These are phyloP conservation scores for Leucophenga montana DNA, from an alignment of 2,888 invertebrate species.

Conservation along the genomic window DNA sequence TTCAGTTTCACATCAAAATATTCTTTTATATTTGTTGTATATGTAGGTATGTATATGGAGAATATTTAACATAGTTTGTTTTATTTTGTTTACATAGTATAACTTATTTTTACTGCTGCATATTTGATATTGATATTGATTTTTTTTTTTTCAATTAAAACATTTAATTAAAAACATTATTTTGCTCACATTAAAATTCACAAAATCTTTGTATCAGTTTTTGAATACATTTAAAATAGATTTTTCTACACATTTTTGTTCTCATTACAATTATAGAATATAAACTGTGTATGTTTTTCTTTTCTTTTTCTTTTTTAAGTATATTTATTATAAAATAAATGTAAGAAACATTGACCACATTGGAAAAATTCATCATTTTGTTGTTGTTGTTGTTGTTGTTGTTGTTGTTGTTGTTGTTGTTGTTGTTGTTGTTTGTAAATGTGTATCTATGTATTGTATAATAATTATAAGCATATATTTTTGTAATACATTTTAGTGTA, in stretches of 20 bases:
- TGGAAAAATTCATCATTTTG: constrained; percentile 39
- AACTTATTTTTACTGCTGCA: not conserved
- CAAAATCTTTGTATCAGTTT: too few relatives aligned
- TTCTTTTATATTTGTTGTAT: constrained; percentile 53
- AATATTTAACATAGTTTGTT: not conserved
- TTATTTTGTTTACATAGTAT: constrained; percentile 30
- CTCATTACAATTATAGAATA: not conserved
- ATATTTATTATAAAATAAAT: constrained; percentile 26
- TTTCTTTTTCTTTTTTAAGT: constrained; percentile 7
- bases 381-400: constrained; percentile 19
- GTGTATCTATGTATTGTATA: not conserved
- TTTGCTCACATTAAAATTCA: not conserved
- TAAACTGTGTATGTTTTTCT: not conserved
- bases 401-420: constrained; percentile 10
- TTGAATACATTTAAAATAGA: too few relatives aligned
- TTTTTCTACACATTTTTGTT: not conserved
- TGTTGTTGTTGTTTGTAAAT: constrained; percentile 19
- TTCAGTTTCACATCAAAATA: constrained; percentile 56
- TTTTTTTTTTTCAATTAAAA: constrained; percentile 12
- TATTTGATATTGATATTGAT: not conserved
- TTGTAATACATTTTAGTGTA: constrained; percentile 7
- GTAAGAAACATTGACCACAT: constrained; percentile 26
- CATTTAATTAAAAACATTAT: constrained; percentile 16
- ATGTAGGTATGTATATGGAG: constrained; percentile 22
- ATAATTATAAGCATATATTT: not conserved